Percentiles rank a stretch among this genome's conserved stretches.
These are phyloP conservation scores for Lepidurus apus DNA, from an alignment of 1,140 invertebrate genomes.

Conservation along the genomic window DNA sequence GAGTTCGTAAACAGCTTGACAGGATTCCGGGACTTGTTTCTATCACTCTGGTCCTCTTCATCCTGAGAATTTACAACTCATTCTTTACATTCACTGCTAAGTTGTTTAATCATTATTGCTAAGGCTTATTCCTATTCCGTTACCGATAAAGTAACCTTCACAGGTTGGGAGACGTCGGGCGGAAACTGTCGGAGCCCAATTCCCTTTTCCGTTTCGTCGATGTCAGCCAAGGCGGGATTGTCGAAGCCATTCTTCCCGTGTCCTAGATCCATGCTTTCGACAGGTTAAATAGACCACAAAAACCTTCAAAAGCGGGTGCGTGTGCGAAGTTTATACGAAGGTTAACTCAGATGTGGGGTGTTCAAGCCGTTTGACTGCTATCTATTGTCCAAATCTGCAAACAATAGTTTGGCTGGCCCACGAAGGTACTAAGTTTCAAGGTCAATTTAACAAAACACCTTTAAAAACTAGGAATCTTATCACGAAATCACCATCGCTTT, in stretches of 20 bases:
- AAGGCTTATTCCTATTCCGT: not conserved
- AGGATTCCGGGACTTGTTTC: constrained; percentile 17
- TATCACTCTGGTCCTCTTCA: not conserved
- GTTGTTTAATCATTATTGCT: not conserved
- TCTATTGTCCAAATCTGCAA: too few relatives aligned
- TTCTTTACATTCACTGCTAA: not conserved
- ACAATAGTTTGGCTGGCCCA: too few relatives aligned
- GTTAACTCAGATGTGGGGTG: too few relatives aligned
- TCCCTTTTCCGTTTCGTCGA: not conserved
- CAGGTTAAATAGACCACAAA: not conserved
- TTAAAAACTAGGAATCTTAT: too few relatives aligned
- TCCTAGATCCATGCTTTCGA: not conserved
- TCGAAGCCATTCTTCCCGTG: not conserved
- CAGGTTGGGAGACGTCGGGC: not conserved
- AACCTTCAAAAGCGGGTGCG: not conserved
- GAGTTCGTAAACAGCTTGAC: constrained; percentile 26
- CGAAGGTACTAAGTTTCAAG: too few relatives aligned
- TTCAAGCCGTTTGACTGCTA: too few relatives aligned
- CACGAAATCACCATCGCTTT: too few relatives aligned
- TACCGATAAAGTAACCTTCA: not conserved
- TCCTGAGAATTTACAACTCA: not conserved
- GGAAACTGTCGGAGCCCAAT: not conserved
- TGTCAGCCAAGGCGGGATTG: not conserved
- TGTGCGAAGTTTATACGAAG: too few relatives aligned
- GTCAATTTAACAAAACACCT: too few relatives aligned